phyloP scores from a whole-genome alignment of 2,888 invertebrate genomes.

The Hyposoter didymator region DNA sequence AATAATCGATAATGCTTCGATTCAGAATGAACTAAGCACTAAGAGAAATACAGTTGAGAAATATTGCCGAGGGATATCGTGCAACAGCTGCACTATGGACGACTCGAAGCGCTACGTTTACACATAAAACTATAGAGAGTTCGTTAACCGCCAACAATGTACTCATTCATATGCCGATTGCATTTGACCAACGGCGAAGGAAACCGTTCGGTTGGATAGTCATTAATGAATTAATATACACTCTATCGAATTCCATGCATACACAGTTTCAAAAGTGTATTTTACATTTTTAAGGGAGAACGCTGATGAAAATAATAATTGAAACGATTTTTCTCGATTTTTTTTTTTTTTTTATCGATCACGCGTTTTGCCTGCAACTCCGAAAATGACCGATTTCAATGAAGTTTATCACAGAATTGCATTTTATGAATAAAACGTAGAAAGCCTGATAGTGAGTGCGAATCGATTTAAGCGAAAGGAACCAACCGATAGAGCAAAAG shows the following conservation, averaged over 20 bases:
- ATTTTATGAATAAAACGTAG: not conserved
- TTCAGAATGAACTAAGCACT: not conserved
- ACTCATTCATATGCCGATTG: slow-evolving; percentile 34
- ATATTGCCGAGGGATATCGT: slow-evolving; percentile 34
- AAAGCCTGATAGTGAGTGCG: not conserved
- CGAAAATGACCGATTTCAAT: not conserved
- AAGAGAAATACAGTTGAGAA: slow-evolving; percentile 49
- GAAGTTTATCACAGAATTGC: not conserved
- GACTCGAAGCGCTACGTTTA: slow-evolving; percentile 11
- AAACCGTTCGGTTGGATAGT: slow-evolving; percentile 1
- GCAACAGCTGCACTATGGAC: slow-evolving; percentile 35
- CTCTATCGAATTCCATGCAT: not conserved
- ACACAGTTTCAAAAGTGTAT: not conserved
- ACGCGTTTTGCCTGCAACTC: not conserved
- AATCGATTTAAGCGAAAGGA: not conserved
- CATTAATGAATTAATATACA: not conserved
- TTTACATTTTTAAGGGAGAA: not conserved
- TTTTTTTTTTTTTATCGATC: too few relatives aligned
- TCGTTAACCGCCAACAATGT: slow-evolving; percentile 57
- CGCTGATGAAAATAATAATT: too few relatives aligned
- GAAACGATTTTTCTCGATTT: too few relatives aligned
- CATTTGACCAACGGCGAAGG: slow-evolving; percentile 14
- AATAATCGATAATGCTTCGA: not conserved
- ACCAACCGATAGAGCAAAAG: not conserved
- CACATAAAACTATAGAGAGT: slow-evolving; percentile 29